Conservation (phyloP, 1,140 invertebrate genomes). For the Pristionchus pacificus region DNA sequence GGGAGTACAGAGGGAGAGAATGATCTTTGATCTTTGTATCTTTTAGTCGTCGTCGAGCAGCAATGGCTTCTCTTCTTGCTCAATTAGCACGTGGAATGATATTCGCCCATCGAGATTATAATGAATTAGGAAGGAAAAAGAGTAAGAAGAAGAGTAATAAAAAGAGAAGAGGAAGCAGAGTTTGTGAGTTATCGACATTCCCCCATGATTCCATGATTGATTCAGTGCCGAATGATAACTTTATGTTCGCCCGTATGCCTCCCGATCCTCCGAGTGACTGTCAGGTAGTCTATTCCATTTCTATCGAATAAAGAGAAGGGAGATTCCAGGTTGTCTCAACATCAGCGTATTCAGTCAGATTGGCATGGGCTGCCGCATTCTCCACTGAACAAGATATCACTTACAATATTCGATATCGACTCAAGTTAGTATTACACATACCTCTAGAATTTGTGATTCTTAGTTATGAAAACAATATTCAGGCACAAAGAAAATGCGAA, state of each 20-base stretch:
- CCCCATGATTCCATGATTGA: slow-evolving; percentile 2
- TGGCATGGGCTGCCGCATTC: slow-evolving; percentile 55
- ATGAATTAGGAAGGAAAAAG: slow-evolving; percentile 44
- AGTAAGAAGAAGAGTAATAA: slow-evolving; percentile 37
- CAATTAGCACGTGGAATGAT: slow-evolving; percentile 56
- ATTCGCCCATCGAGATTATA: slow-evolving; percentile 54
- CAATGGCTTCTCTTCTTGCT: slow-evolving; percentile 52
- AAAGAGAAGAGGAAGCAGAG: slow-evolving; percentile 40
- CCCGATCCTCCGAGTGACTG: slow-evolving; percentile 55
- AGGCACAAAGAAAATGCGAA: slow-evolving; percentile 47
- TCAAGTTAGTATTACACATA: no score
- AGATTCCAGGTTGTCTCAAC: slow-evolving; percentile 48
- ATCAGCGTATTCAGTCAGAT: slow-evolving; percentile 52
- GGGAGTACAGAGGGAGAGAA: no score
- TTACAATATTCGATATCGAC: slow-evolving; percentile 54
- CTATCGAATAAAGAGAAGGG: no score
- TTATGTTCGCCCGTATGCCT: slow-evolving; percentile 53
- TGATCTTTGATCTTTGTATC: not conserved
- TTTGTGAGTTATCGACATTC: slow-evolving; percentile 37
- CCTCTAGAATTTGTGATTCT: no score
- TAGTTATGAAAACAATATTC: no score
- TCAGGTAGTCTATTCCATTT: slow-evolving; percentile 27
- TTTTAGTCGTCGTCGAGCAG: slow-evolving; percentile 41
- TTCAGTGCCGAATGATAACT: slow-evolving; percentile 56
- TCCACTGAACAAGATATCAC: slow-evolving; percentile 51